Evolutionary conservation across 2,113 vertebrate genomes (phyloP).

Genomic region (Phaetusa simplex): DNA sequence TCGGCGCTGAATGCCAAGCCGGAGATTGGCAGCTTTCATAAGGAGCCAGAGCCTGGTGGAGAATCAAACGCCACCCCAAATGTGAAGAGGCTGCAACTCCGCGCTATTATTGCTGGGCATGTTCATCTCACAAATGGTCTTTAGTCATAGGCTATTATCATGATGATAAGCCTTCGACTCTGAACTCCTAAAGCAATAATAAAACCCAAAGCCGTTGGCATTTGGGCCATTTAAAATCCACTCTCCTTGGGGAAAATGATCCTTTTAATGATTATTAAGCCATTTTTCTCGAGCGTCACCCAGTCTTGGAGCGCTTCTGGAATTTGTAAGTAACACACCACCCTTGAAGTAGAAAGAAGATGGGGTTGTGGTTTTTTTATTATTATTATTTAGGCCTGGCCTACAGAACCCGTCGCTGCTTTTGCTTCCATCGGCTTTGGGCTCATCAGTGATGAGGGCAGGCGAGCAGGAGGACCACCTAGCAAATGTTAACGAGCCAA

Average conservation of each 20-base stretch:
- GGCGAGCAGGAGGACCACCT: not conserved
- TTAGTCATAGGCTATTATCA: slow-evolving; percentile 33
- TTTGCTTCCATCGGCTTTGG: not conserved
- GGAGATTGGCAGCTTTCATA: slow-evolving; percentile 24
- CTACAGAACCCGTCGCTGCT: not conserved
- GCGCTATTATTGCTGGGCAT: slow-evolving; percentile 4
- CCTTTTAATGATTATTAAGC: slow-evolving; percentile 53
- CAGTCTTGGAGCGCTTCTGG: slow-evolving; percentile 22
- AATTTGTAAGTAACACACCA: not conserved
- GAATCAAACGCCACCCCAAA: not conserved
- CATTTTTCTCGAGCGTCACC: slow-evolving; percentile 24
- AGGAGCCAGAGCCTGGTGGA: not conserved
- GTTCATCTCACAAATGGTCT: slow-evolving; percentile 42
- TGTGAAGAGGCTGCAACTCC: not conserved
- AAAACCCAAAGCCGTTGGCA: slow-evolving; percentile 9
- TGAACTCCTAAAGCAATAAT: slow-evolving; percentile 23
- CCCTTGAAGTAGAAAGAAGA: not conserved
- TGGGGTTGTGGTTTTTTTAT: not conserved
- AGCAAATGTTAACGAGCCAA: not conserved
- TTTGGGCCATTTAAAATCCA: slow-evolving; percentile 41
- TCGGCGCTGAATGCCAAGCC: not conserved
- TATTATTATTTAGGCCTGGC: not conserved
- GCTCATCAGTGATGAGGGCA: not conserved
- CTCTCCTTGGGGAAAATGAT: slow-evolving; percentile 48
- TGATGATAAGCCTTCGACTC: slow-evolving; percentile 5